Base-by-base conservation (phyloP, 1,140 invertebrate species). In the Micrasema minimum region DNA sequence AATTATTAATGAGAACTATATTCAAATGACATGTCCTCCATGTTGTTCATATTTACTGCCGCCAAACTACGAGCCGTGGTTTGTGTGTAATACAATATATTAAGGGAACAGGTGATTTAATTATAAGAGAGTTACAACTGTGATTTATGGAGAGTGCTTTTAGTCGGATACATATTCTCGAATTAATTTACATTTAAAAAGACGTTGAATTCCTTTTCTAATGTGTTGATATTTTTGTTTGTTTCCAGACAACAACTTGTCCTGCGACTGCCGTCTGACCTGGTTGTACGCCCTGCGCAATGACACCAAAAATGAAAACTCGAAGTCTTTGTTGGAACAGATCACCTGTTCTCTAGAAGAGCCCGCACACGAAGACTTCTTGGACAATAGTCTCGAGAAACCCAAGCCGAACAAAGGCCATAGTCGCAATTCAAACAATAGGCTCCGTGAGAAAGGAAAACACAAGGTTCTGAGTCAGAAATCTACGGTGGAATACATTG, bases 201-300 rank as follows among this genome's bases (percentile, higher is more conserved):
- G 26, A 7, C 2, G 2, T 31, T 31, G 26, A 31, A 31, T 31
- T 31, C 2, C 2, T 65, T 11, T 35, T 11, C 14, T 65, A 48
- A 66, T 23, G 16, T 66, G n/a, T n/a, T n/a, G 35, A 48, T 55
- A 9, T 12, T 74, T 64, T 72, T 75, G 76, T 78, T 76, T 70
- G 78, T 74, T 86, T 85, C 66, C 88, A 93, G 92, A 89, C 77
- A 93, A 93, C 83, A 88, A 88, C 79, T 90, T 93, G 82, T 86
- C 88, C 69, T 93, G 92, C 81, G 90, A 93, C 85, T 93, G 91
- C 79, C 88, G 90, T 70, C 82, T 93, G 67, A 85, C 88, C 61
- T 93, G 91, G 92, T 89, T 93, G 80, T 90, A 90, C 80, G 83
- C 83, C 38, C 80, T 93, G 66, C 87, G 87, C 71, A 92, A 92